phyloP scores from a whole-genome alignment of 2,113 vertebrate species.

The Nicator chloris region DNA sequence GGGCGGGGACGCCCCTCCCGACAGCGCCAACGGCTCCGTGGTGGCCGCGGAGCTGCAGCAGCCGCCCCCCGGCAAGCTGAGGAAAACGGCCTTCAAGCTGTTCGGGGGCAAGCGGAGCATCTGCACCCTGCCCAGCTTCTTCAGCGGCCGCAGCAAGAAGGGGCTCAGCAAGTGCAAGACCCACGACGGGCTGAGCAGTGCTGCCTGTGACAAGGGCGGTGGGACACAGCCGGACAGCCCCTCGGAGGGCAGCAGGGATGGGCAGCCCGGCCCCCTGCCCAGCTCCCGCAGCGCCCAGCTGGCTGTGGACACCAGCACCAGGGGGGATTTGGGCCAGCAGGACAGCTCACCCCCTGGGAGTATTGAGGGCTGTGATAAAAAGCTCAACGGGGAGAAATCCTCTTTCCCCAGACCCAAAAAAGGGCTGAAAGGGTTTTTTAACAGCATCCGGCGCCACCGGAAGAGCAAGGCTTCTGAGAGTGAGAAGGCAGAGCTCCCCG shows the following conservation, averaged over 20 bases:
- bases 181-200: slow-evolving; percentile 83
- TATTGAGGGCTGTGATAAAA: slow-evolving; percentile 74
- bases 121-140: slow-evolving; percentile 92
- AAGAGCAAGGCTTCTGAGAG: slow-evolving; percentile 78
- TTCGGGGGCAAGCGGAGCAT: slow-evolving; percentile 92
- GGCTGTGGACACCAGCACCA: slow-evolving; percentile 12
- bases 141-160: slow-evolving; percentile 85
- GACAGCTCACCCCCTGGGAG: slow-evolving; percentile 63
- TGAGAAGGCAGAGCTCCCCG: slow-evolving; percentile 70
- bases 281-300: slow-evolving; percentile 70
- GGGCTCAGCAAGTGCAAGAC: slow-evolving; percentile 90
- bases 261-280: background rate
- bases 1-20: slow-evolving; percentile 16
- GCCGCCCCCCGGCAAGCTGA: slow-evolving; percentile 78
- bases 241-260: background rate
- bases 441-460: slow-evolving; percentile 88
- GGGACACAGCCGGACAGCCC: background rate
- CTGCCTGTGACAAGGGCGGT: slow-evolving; percentile 55
- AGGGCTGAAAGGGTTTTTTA: slow-evolving; percentile 90
- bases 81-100: slow-evolving; percentile 89
- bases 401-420: slow-evolving; percentile 81
- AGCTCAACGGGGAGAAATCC: slow-evolving; percentile 68
- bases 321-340: slow-evolving; percentile 26
- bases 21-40: slow-evolving; percentile 45
- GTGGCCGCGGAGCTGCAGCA: background rate